Evolutionary conservation across 2,888 invertebrate species (phyloP).

Genomic region (Pammene fasciana): DNA sequence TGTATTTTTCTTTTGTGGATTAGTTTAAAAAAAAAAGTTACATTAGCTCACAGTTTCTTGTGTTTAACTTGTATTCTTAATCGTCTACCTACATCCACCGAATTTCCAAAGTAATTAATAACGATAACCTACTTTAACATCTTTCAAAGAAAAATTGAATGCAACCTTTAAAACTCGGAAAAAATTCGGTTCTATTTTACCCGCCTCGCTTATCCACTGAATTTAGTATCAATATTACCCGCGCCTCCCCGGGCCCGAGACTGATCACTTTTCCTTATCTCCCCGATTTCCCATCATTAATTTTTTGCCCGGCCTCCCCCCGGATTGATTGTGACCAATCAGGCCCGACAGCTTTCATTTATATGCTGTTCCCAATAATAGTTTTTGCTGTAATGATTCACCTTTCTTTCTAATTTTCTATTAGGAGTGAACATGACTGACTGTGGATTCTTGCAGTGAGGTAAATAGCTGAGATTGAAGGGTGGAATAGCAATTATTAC

Average conservation of each 20-base stretch:
- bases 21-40: too few relatives aligned
- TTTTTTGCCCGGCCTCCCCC: slow-evolving; percentile 61
- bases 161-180: slow-evolving; percentile 5
- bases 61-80: too few relatives aligned
- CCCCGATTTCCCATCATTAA: slow-evolving; percentile 69
- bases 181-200: slow-evolving; percentile 17
- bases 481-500: background rate
- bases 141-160: slow-evolving; percentile 12
- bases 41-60: too few relatives aligned
- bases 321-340: slow-evolving; percentile 71
- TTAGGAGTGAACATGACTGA: slow-evolving; percentile 29
- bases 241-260: slow-evolving; percentile 51
- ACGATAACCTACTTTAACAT: background rate
- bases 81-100: too few relatives aligned
- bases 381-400: slow-evolving; percentile 54
- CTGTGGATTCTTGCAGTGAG: slow-evolving; percentile 9
- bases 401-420: slow-evolving; percentile 46
- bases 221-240: slow-evolving; percentile 61
- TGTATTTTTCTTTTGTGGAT: too few relatives aligned
- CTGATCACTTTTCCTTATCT: slow-evolving; percentile 63
- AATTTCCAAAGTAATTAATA: background rate
- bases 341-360: slow-evolving; percentile 60
- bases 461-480: background rate
- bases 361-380: slow-evolving; percentile 48
- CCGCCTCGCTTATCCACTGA: slow-evolving; percentile 48